Evolutionary conservation across 2,797 vertebrate genomes (phyloP).

Genomic region (Melanotaenia maccullochi): DNA sequence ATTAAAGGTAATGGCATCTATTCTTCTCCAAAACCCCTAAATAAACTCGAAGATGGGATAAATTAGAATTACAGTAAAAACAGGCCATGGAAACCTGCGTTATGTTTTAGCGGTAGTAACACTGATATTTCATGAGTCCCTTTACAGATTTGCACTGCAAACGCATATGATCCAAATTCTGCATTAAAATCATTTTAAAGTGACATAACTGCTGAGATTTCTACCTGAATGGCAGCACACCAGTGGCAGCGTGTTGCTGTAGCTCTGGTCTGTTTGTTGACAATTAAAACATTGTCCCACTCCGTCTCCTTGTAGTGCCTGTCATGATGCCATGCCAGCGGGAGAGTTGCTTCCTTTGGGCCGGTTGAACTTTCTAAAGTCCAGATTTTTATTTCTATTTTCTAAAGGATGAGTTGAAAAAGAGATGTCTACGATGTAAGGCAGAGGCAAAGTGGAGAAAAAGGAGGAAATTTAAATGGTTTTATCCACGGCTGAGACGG

Average conservation of each 20-base stretch:
- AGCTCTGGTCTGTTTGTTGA: not conserved
- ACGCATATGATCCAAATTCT: not conserved
- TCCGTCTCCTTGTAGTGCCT: not conserved
- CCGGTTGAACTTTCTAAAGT: no score
- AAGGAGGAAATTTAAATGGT: not conserved
- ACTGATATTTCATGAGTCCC: no score
- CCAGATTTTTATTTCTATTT: no score
- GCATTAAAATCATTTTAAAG: not conserved
- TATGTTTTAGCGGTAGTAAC: no score
- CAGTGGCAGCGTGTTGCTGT: not conserved
- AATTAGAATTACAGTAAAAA: not conserved
- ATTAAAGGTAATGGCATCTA: not conserved
- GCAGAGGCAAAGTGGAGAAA: not conserved
- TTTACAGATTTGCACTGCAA: no score
- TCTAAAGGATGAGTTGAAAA: not conserved
- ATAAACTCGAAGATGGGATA: not conserved
- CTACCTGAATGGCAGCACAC: not conserved
- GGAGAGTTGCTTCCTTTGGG: not conserved
- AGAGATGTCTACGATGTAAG: not conserved
- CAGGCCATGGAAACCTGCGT: no score
- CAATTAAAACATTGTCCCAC: no score
- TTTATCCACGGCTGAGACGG: not conserved
- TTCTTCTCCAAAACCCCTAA: not conserved
- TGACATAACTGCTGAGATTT: not conserved
- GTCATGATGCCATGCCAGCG: not conserved